Evolutionary conservation across 2,888 invertebrate species (phyloP).

Genomic region (Acleris sparsana): DNA sequence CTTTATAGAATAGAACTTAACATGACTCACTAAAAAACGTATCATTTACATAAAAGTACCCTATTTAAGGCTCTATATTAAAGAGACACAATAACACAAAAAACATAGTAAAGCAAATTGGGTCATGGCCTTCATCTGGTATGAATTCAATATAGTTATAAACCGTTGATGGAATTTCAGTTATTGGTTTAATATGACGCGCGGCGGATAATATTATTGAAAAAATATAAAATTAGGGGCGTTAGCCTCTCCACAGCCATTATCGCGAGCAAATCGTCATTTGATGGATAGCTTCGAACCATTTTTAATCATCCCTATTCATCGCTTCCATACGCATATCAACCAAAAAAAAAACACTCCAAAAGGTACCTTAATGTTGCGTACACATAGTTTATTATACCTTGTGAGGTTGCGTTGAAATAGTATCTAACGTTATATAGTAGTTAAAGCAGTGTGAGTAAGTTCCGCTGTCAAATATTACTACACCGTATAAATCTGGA

Average conservation of each 20-base stretch:
- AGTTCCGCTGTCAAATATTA: conserved; percentile 58
- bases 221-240: conserved; percentile 13
- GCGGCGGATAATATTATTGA: background rate
- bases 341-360: conserved; percentile 11
- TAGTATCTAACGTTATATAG: conserved; percentile 7
- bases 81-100: no score
- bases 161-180: background rate
- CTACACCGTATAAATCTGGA: conserved; percentile 48
- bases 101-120: no score
- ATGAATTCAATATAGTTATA: background rate
- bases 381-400: background rate
- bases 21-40: no score
- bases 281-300: conserved; percentile 75
- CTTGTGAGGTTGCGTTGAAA: background rate
- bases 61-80: no score
- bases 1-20: no score
- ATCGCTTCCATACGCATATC: conserved; percentile 37
- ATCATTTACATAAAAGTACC: no score
- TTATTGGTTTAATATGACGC: background rate
- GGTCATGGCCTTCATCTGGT: background rate
- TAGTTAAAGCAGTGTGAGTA: conserved; percentile 49
- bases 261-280: conserved; percentile 67
- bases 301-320: conserved; percentile 72
- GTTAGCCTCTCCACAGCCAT: conserved; percentile 15
- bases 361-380: conserved; percentile 1